Evolutionary conservation across 1,140 invertebrate species (phyloP), one percentile per base, ranked within the genome.

Genomic region (Drosophila lini): DNA sequence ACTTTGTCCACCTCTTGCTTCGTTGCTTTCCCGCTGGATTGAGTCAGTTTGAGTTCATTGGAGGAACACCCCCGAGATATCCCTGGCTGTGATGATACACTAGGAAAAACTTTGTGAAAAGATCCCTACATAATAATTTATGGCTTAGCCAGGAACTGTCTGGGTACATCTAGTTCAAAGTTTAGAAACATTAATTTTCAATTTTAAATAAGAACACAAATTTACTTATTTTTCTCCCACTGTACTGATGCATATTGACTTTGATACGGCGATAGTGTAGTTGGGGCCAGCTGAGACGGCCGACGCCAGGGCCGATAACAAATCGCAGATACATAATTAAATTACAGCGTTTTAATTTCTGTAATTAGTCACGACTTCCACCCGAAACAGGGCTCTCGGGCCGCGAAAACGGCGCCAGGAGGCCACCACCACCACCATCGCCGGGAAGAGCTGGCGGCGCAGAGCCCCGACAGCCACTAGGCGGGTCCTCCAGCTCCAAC

Each of bases 281-380:
- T 57, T 48, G 47, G 73, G 69, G 38, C 19, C 36, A 44, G 32
- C 67, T 38, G 47, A 28, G 45, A 45, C 63, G 44, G 68, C 57
- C 70, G 67, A 55, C 52, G 70, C 58, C 69, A 60, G 53, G 60
- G 68, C 57, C 73, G 90, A 91, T 91, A 91, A 91, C 83, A 83
- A 92, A 91, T 90, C 91, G 84, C 78, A 90, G 91, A 92, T 92
- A 92, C 91, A 92, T 92, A 92, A 92, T 92, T 92, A 92, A 92
- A 91, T 92, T 92, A 92, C 91, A 92, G 91, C 88, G 91, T 92
- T 92, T 92, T 91, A 92, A 92, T 92, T 92, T 92, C 91, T 91
- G 91, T 92, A 92, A 92, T 92, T 92, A 92, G 91, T 92, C 91
- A 92, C 91, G 91, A 92, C 81, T 92, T 91, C 48, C 48, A 48